Evolutionary conservation across 2,888 invertebrate genomes (phyloP), one percentile per base, ranked within the genome.

Genomic region (Vesta saturnalis): DNA sequence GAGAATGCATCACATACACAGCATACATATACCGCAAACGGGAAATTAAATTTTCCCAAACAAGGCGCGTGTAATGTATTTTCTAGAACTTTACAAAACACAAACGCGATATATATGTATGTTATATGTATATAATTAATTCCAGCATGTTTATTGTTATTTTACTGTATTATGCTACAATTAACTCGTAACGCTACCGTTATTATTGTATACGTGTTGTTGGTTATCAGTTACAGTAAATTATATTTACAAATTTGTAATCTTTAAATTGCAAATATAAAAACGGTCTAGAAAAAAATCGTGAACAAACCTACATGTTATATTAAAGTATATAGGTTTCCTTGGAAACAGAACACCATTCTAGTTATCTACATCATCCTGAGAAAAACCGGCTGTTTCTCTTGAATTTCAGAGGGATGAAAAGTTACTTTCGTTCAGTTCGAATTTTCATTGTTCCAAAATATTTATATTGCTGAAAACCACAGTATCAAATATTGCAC

Each of bases 321-420:
- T 55, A 70, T 56, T 69, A 68, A 66, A 72, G 68, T 73, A 59
- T 67, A 70, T 72, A 69, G 65, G 75, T 75, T 75, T 66, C 75
- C 74, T 60, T 74, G 74, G 73, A 67, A 74, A 75, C 75, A 55
- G 67, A 60, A 56, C 58, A 61, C 58, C 52, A 49, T 57, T 58
- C 64, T 58, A 72, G 70, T 72, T 73, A 3, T 23, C 64, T 69
- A 66, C 68, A 72, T 72, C 64, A 67, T 64, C 67, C 72, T 75
- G 75, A 73, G 75, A 75, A 74, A 67, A 57, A 65, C 65, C 75
- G 70, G 62, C 67, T 75, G 75, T 60, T 59, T 60, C 30, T 18
- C 68, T 62, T 52, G 52, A 62, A 57, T 58, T 49, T n/a, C 58
- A 12, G 23, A 43, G 62, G 60, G 60, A 60, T 60, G 66, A 66